A percentile compares a stretch with the other conserved stretches of the same genome.
phyloP scores from a whole-genome alignment of 2,113 vertebrate genomes.

The Aplodontia rufa region DNA sequence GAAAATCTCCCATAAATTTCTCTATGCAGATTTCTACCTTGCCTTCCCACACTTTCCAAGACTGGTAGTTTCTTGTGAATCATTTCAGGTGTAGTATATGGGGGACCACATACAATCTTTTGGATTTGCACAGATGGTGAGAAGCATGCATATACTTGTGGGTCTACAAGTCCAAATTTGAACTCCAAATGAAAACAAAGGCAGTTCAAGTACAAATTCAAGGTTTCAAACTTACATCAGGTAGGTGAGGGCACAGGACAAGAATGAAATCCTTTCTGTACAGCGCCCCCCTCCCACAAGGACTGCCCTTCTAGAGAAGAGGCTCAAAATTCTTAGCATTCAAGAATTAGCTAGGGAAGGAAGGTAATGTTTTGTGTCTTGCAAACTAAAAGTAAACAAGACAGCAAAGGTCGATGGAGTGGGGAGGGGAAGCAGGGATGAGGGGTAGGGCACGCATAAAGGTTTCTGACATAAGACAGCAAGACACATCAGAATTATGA shows the following conservation, averaged over 20 bases:
- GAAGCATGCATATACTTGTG: neutral
- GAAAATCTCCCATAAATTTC: neutral
- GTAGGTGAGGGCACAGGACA: neutral
- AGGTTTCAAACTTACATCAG: neutral
- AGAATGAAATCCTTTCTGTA: neutral
- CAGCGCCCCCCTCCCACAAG: too few relatives aligned
- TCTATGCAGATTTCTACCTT: neutral
- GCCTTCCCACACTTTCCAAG: neutral
- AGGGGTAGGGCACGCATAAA: neutral
- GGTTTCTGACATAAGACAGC: neutral
- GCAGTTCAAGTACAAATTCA: neutral
- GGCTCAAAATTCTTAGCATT: neutral
- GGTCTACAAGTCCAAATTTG: neutral
- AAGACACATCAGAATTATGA: too few relatives aligned
- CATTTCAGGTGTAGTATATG: neutral
- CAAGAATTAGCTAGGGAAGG: neutral
- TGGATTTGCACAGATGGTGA: neutral
- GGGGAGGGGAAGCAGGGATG: fast-evolving
- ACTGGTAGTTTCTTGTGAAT: neutral
- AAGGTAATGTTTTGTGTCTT: neutral
- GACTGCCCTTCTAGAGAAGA: neutral
- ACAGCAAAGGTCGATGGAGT: neutral
- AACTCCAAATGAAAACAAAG: neutral
- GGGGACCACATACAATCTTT: neutral
- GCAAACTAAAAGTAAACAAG: neutral